Conservation (phyloP, 2,888 invertebrate species). For the Cryptus armator region DNA sequence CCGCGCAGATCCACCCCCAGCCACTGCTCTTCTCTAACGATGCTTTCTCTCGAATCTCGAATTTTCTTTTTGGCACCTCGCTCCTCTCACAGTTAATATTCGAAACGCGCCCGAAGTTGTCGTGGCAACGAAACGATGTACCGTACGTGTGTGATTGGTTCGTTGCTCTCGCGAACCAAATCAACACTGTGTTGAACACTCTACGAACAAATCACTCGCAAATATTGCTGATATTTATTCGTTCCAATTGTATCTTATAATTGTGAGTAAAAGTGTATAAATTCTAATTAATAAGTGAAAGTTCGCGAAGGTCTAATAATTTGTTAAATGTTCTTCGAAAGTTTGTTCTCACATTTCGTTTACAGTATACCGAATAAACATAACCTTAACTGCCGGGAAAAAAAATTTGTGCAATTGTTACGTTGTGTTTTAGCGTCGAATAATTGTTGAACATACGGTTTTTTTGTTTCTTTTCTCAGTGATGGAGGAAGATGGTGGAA, state of each 20-base stretch:
- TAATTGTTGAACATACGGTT: background rate
- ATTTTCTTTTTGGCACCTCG: background rate
- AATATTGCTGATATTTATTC: slow-evolving; percentile 37
- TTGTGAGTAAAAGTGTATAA: slow-evolving; percentile 30
- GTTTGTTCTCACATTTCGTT: slow-evolving; percentile 22
- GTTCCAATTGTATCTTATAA: slow-evolving; percentile 22
- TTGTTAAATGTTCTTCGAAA: background rate
- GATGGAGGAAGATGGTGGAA: slow-evolving; percentile 86
- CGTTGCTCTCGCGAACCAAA: slow-evolving; percentile 54
- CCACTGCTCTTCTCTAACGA: no score
- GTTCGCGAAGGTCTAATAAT: background rate
- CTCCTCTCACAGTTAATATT: background rate
- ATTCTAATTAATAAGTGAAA: slow-evolving; percentile 3
- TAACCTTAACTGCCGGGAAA: slow-evolving; percentile 52
- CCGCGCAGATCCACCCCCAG: background rate
- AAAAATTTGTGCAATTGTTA: background rate
- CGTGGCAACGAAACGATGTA: background rate
- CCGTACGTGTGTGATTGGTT: slow-evolving; percentile 41
- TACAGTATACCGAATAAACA: slow-evolving; percentile 26
- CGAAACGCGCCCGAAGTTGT: slow-evolving; percentile 24
- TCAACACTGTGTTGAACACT: slow-evolving; percentile 30
- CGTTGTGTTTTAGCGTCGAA: background rate
- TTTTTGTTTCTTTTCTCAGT: slow-evolving; percentile 65
- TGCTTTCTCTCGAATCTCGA: background rate
- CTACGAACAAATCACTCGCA: slow-evolving; percentile 25